phyloP scores from a whole-genome alignment of 2,888 invertebrate species.

The Dryadula phaetusa region DNA sequence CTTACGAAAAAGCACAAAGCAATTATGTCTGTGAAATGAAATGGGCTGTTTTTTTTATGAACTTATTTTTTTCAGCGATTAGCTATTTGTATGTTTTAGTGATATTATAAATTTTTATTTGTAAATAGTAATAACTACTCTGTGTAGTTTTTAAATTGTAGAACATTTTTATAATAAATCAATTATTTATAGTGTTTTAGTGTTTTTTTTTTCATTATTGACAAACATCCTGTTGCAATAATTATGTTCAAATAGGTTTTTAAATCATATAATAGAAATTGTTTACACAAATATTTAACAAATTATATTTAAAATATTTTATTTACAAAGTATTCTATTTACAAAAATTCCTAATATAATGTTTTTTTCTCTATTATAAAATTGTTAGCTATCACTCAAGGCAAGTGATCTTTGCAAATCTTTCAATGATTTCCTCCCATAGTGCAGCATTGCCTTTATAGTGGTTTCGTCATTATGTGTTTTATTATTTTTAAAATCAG shows the following conservation, averaged over 20 bases:
- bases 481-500: constrained; percentile 89
- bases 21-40: background rate
- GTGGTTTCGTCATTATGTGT: constrained; percentile 88
- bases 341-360: background rate
- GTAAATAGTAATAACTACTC: constrained; percentile 23
- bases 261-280: too few species aligned
- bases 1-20: background rate
- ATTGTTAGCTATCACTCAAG: constrained; percentile 75
- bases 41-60: background rate
- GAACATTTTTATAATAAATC: constrained; percentile 26
- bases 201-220: background rate
- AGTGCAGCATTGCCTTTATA: constrained; percentile 88
- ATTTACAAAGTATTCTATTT: too few species aligned
- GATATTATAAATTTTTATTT: constrained; percentile 1
- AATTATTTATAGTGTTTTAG: background rate
- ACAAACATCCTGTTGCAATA: too few species aligned
- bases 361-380: background rate
- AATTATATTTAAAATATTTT: background rate
- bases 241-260: too few species aligned
- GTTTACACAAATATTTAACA: background rate
- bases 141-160: constrained; percentile 27
- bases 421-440: constrained; percentile 88
- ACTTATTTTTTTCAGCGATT: background rate
- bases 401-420: constrained; percentile 87
- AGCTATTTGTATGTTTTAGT: constrained; percentile 1